Percentiles rank a stretch among this genome's conserved stretches.
These are phyloP conservation scores for Xestia c-nigrum DNA, from an alignment of 2,888 invertebrate genomes.

Conservation along the genomic window DNA sequence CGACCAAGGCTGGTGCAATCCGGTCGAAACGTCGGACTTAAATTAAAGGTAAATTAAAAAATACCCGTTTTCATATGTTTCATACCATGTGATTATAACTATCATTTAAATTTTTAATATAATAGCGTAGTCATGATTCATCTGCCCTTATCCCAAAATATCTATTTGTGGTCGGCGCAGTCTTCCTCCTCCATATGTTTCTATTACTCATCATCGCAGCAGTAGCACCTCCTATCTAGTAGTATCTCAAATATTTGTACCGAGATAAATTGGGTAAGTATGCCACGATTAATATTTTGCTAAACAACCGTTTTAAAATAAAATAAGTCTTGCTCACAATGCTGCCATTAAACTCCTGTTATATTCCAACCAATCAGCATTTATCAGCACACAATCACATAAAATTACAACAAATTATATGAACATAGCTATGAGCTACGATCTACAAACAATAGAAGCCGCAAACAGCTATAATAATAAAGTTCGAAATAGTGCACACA, in stretches of 20 bases:
- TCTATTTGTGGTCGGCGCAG: neutral
- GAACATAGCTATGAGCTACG: slow-evolving; percentile 25
- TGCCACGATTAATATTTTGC: neutral
- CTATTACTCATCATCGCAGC: neutral
- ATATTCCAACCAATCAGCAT: slow-evolving; percentile 18
- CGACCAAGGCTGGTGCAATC: no score
- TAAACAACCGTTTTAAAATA: slow-evolving; percentile 7
- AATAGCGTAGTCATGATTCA: neutral
- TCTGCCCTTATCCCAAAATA: neutral
- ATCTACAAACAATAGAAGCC: slow-evolving; percentile 49
- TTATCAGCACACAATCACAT: slow-evolving; percentile 27
- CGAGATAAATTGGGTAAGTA: neutral
- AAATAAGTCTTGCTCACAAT: slow-evolving; percentile 12
- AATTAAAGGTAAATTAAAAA: no score
- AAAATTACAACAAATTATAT: slow-evolving; percentile 32
- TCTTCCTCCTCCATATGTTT: neutral
- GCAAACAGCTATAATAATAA: slow-evolving; percentile 47
- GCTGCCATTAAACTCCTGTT: slow-evolving; percentile 12
- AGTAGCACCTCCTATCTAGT: neutral
- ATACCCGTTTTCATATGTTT: no score
- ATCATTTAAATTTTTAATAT: neutral
- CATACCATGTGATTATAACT: neutral
- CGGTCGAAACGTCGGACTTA: no score
- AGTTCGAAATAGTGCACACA: slow-evolving; percentile 43
- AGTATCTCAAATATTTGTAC: neutral